Conservation (phyloP, 2,797 vertebrate species). For the Tamandua tetradactyla region DNA sequence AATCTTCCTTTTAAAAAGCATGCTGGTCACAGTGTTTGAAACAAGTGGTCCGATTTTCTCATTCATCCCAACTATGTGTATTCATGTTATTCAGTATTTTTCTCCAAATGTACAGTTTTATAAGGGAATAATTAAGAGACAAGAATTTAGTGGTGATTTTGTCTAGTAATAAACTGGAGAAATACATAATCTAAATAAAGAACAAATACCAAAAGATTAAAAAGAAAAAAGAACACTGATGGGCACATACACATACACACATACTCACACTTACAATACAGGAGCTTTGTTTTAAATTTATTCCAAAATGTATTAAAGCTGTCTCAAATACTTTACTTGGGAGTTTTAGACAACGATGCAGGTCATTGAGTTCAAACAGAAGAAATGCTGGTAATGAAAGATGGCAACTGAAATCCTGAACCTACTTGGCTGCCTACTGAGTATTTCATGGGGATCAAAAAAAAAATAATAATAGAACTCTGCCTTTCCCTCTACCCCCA, state of each 20-base stretch:
- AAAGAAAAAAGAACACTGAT: neutral
- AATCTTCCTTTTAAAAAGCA: slow-evolving; percentile 41
- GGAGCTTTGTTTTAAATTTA: neutral
- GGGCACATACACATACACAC: neutral
- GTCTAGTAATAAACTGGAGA: neutral
- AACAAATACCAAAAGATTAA: neutral
- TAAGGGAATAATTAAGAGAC: neutral
- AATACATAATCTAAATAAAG: slow-evolving; percentile 42
- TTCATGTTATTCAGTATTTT: neutral
- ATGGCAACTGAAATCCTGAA: neutral
- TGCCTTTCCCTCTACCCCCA: neutral
- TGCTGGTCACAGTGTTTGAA: neutral
- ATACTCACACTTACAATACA: neutral
- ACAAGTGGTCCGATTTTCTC: neutral
- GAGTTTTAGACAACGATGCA: neutral
- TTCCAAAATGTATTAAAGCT: slow-evolving; percentile 17
- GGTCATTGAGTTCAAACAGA: neutral
- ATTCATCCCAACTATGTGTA: neutral
- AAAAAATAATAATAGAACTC: neutral
- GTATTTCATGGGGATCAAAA: neutral
- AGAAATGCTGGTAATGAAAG: neutral
- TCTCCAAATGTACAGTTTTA: neutral
- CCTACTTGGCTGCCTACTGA: neutral
- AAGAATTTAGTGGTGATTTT: slow-evolving; percentile 45
- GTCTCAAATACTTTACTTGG: neutral